These are phyloP conservation scores for Neodiprion virginianus DNA, from an alignment of 1,140 invertebrate genomes.

Conservation along the genomic window DNA sequence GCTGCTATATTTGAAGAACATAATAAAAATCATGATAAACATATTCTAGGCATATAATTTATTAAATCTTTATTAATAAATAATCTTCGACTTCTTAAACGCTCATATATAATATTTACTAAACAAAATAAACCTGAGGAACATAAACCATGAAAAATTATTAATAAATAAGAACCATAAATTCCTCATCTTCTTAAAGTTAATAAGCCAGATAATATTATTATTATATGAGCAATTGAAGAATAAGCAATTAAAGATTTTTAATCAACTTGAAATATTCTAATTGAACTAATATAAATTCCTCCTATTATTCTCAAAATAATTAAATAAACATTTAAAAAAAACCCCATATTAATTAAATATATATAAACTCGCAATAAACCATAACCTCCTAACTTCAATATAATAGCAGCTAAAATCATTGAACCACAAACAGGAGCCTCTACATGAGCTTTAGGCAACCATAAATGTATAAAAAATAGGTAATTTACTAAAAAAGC, in stretches of 20 bases:
- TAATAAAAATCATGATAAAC: slow-evolving; percentile 69
- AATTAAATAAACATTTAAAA: too few relatives aligned
- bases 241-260: too few relatives aligned
- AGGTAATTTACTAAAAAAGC: slow-evolving; percentile 75
- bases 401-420: too few relatives aligned
- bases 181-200: slow-evolving; percentile 54
- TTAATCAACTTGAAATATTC: too few relatives aligned
- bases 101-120: slow-evolving; percentile 70
- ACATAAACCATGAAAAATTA: slow-evolving; percentile 71
- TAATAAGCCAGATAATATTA: too few relatives aligned
- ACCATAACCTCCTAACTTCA: too few relatives aligned
- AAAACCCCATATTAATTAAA: too few relatives aligned
- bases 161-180: slow-evolving; percentile 63
- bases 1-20: slow-evolving; percentile 55
- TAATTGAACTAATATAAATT: too few relatives aligned
- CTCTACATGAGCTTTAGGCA: slow-evolving; percentile 78
- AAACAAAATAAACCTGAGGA: slow-evolving; percentile 75
- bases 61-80: too few relatives aligned
- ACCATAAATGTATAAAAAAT: slow-evolving; percentile 74
- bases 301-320: too few relatives aligned
- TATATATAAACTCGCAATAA: too few relatives aligned
- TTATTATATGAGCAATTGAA: too few relatives aligned
- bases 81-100: slow-evolving; percentile 47
- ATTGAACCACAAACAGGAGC: slow-evolving; percentile 72
- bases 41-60: slow-evolving; percentile 43